Evolutionary conservation across 2,888 invertebrate genomes (phyloP), one percentile per base, ranked within the genome.

Genomic region (Digitonthophagus gazella): DNA sequence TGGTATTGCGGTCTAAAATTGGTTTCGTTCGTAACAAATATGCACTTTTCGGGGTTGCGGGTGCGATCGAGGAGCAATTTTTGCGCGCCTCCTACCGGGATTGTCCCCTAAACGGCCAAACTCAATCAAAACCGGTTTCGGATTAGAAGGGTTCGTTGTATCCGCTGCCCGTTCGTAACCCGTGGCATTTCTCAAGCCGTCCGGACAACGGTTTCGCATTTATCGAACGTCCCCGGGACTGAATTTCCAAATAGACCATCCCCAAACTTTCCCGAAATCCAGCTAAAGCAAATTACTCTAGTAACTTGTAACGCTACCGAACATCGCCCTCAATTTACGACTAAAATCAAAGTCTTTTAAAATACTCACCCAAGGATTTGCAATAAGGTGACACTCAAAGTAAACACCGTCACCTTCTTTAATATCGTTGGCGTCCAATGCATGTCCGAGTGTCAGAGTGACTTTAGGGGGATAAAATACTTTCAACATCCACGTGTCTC

Each of bases 371-470:
- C 90, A 90, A 2, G 93, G 93, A 82, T 93, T 93, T 3, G 93
- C 91, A 74, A 88, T 88, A 74, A 93, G 89, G 79, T 89, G 89
- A 82, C 93, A 93, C 82, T 93, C 93, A 76, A 93, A 88, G 81
- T 92, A 93, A 55, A 93, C 92, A 78, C 93, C 93, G 44, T 90
- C 90, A 0, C 92, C 93, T 81, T 93, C 93, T 72, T 90, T 89
- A 74, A 93, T 91, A 77, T 90, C 89, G 68, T 85, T 87, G 15
- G 90, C 89, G 77, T 92, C 90, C 72, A 93, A 82, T 73, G 90
- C 92, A 69, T 91, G 91, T 16, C 93, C 93, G 28, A 93, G 84
- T 73, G 89, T 89, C 76, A 93, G 81, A 28, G 87, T 89, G 18
- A 92, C 91, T 74, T 91, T 88, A 0, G 93, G 93, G 11, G 89